These are phyloP conservation scores for Drosophila antonietae DNA, from an alignment of 2,888 invertebrate species.

Conservation along the genomic window DNA sequence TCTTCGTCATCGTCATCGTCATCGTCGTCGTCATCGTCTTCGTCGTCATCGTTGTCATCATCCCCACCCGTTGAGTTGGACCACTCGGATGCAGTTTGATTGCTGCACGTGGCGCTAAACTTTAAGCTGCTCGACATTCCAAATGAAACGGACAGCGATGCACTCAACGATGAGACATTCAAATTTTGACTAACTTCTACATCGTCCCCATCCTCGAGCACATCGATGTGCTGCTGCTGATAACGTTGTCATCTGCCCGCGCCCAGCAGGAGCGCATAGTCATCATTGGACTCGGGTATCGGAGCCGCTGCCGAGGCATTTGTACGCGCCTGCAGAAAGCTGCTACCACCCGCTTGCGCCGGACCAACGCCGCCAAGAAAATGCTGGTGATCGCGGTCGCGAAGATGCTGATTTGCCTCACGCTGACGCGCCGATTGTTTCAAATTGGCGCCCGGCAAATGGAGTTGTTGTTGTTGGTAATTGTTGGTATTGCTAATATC, in stretches of 20 bases:
- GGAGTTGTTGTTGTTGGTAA: conserved; percentile 79
- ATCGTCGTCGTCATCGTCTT: conserved; percentile 49
- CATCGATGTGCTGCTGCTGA: conserved; percentile 59
- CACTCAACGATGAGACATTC: conserved; percentile 76
- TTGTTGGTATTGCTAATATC: conserved; percentile 70
- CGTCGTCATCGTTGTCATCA: conserved; percentile 56
- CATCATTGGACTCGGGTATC: conserved; percentile 81
- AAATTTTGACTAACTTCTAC: conserved; percentile 75
- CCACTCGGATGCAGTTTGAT: conserved; percentile 79
- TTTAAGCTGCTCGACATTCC: conserved; percentile 81
- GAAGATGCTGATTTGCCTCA: conserved; percentile 71
- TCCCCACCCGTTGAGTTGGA: conserved; percentile 73
- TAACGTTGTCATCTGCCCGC: conserved; percentile 82
- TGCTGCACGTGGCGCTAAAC: conserved; percentile 76
- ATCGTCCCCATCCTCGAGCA: conserved; percentile 64
- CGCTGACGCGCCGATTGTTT: conserved; percentile 67
- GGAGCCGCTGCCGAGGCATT: conserved; percentile 68
- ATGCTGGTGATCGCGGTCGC: conserved; percentile 63
- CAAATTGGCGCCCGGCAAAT: conserved; percentile 56
- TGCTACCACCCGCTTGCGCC: conserved; percentile 61
- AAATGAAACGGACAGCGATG: conserved; percentile 78
- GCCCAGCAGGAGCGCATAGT: conserved; percentile 77
- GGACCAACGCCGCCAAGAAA: conserved; percentile 66
- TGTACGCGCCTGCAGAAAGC: conserved; percentile 74
- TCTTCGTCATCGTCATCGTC: conserved; percentile 33